Percentiles rank a stretch among this genome's conserved stretches.
These are phyloP conservation scores for Lycodopsis pacificus DNA, from an alignment of 2,797 vertebrate genomes.

Conservation along the genomic window DNA sequence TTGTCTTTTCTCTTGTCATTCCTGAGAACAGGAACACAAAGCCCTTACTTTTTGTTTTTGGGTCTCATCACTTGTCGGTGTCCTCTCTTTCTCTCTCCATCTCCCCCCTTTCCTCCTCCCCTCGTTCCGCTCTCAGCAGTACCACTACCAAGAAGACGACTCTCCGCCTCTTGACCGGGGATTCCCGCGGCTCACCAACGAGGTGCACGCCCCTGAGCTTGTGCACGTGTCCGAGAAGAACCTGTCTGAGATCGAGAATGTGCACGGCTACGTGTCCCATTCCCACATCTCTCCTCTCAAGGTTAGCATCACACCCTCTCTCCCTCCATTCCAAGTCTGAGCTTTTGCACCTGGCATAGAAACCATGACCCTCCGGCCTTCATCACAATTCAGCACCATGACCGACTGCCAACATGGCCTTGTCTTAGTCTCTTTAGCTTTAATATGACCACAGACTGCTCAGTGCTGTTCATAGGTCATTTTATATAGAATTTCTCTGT, in stretches of 20 bases:
- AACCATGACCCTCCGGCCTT: background rate
- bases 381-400: slow-evolving; percentile 21
- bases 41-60: background rate
- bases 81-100: background rate
- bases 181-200: slow-evolving; percentile 92
- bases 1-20: background rate
- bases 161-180: slow-evolving; percentile 90
- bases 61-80: background rate
- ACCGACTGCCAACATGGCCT: slow-evolving; percentile 33
- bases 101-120: background rate
- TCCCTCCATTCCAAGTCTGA: background rate
- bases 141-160: slow-evolving; percentile 96
- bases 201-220: slow-evolving; percentile 92
- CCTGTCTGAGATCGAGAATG: slow-evolving; percentile 97
- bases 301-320: slow-evolving; percentile 81
- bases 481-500: background rate
- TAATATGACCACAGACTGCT: background rate
- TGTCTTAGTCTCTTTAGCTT: background rate
- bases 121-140: slow-evolving; percentile 81
- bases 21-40: background rate
- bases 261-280: slow-evolving; percentile 96
- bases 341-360: slow-evolving; percentile 13
- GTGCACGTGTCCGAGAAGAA: slow-evolving; percentile 98
- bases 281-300: slow-evolving; percentile 97
- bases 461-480: background rate